Evolutionary conservation across 2,113 vertebrate species (phyloP), one percentile per base, ranked within the genome.

Genomic region (Myrmecophaga tridactyla): DNA sequence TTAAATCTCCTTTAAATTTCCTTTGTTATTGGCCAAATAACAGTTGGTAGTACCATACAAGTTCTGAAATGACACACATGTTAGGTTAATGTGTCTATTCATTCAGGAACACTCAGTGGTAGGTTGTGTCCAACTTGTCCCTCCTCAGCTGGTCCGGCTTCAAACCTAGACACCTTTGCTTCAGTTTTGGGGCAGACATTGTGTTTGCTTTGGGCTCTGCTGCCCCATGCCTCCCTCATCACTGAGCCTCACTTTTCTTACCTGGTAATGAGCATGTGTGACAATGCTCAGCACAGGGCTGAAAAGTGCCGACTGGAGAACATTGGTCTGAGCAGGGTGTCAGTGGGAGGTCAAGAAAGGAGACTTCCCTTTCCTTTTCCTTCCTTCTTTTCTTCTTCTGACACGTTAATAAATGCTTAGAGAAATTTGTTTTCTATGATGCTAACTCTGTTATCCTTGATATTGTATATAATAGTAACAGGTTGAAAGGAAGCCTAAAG

Each of bases 381-480:
- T 23, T 34, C 39, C 41, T 48, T 41, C 86, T 25, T 62, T 41
- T 51, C 27, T 21, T 56, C 31, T 36, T 51, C 36, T 43, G 31
- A 31, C 27, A 89, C 23, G 6, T 23, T 89, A 48, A 39, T 41
- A 88, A 43, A 36, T 51, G n/a, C 31, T 81, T 70, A 81, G 94
- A 58, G 29, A 87, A 89, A 21, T 36, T 43, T 23, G 41, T n/a
- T 78, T 60, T 60, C 46, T 73, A 1, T 39, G 2, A 31, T 86
- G 48, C 31, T 86, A 17, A 60, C 56, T 90, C 41, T 75, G 13
- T 53, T 67, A 18, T 23, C 82, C 39, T 53, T 67, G n/a, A 56
- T 41, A 60, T 72, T 84, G 90, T 67, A 60, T 92, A 31, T n/a
- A 81, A 76, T 90, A n/a, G 58, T 53, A 86, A 21, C 20, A 87